These are phyloP conservation scores for cat (Felis catus) DNA, from an alignment of 2,113 vertebrate species.

Conservation along the genomic window DNA sequence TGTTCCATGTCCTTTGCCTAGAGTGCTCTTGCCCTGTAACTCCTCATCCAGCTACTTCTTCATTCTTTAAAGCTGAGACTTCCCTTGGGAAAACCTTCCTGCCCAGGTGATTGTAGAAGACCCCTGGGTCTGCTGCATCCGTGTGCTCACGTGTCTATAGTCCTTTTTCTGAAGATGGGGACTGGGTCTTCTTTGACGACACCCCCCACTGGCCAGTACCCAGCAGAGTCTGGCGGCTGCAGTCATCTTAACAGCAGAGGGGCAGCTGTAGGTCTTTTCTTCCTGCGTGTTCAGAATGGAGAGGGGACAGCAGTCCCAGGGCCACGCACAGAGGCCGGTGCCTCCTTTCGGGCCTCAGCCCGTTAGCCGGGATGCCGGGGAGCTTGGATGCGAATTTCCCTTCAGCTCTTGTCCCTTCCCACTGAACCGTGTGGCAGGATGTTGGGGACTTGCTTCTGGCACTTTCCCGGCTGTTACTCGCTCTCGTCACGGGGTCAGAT, in stretches of 20 bases:
- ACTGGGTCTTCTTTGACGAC: neutral
- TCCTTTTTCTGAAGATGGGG: neutral
- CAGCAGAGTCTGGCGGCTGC: neutral
- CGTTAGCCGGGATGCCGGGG: rapidly evolving
- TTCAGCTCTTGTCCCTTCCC: neutral
- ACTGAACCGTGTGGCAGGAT: rapidly evolving
- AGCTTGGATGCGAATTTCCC: neutral
- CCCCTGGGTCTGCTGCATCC: neutral
- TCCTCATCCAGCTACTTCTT: neutral
- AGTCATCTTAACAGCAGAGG: neutral
- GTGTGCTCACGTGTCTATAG: neutral
- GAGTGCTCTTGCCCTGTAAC: neutral
- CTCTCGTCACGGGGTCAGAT: rapidly evolving
- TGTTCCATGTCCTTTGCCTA: rapidly evolving
- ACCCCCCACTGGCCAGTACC: neutral
- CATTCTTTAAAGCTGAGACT: neutral
- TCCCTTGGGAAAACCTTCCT: neutral
- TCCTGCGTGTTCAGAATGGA: neutral
- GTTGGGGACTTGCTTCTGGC: neutral
- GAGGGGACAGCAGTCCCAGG: neutral
- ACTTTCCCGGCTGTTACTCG: neutral
- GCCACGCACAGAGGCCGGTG: rapidly evolving
- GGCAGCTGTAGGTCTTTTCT: neutral
- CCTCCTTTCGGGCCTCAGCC: neutral
- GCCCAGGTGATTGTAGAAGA: neutral